A percentile compares a stretch with the other conserved stretches of the same genome.
Conservation (phyloP, 2,888 invertebrate genomes). For the Dysmachus trigonus region DNA sequence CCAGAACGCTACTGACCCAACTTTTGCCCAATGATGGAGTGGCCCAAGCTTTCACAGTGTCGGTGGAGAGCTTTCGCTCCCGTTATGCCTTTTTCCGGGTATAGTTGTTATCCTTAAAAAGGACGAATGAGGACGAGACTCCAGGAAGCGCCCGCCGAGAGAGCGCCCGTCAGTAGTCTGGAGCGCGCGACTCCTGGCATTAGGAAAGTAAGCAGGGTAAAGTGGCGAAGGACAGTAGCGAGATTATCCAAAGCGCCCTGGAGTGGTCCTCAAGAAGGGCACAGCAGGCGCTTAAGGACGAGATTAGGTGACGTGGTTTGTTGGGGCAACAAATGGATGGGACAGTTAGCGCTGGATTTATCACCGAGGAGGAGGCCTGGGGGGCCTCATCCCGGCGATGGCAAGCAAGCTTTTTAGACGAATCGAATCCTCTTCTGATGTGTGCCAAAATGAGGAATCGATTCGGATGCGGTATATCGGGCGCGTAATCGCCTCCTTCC, state of each 20-base stretch:
- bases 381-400: background rate
- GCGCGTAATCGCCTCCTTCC: background rate
- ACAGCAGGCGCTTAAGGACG: background rate
- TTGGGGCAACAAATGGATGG: background rate
- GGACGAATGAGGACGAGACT: background rate
- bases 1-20: conserved; percentile 40
- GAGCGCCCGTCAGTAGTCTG: background rate
- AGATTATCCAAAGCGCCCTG: background rate
- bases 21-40: background rate
- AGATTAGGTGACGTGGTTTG: background rate
- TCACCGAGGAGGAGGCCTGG: background rate
- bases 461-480: background rate
- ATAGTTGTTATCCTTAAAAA: background rate
- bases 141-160: background rate
- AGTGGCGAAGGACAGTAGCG: background rate
- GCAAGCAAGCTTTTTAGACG: background rate
- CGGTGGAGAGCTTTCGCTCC: background rate
- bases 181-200: background rate
- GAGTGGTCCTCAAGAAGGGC: background rate
- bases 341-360: background rate
- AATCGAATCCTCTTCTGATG: background rate
- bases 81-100: background rate
- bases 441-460: background rate
- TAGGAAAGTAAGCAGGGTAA: background rate
- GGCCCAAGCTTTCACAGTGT: background rate